Conservation (phyloP, 2,797 vertebrate genomes). For the Argya squamiceps region DNA sequence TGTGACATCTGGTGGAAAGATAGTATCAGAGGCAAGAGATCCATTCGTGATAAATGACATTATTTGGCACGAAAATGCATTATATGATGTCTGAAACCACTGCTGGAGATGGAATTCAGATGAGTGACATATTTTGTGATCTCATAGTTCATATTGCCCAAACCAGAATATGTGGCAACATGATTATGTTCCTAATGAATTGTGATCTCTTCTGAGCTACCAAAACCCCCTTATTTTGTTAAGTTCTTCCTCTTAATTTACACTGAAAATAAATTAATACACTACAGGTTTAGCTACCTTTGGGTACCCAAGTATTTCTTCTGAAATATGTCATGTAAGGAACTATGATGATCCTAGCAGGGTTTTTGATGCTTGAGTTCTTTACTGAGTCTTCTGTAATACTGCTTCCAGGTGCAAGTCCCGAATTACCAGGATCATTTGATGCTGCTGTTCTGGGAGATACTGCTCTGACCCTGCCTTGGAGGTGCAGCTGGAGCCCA, state of each 20-base stretch:
- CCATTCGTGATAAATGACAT: neutral
- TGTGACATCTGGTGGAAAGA: slow-evolving; percentile 71
- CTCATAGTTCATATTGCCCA: neutral
- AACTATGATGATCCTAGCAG: neutral
- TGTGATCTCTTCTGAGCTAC: neutral
- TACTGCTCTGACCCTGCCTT: neutral
- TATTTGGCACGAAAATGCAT: neutral
- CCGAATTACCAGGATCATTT: neutral
- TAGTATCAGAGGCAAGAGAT: neutral
- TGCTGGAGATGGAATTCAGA: neutral
- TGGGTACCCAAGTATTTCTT: neutral
- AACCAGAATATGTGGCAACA: neutral
- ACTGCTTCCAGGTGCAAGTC: neutral
- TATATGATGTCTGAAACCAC: neutral
- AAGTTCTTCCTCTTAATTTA: neutral
- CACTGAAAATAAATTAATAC: neutral
- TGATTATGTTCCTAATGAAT: neutral
- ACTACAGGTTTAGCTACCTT: neutral
- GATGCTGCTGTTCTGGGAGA: neutral
- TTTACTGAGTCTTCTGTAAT: neutral
- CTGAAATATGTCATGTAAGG: neutral
- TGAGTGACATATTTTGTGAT: neutral
- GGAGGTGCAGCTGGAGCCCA: neutral
- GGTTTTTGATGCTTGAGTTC: neutral
- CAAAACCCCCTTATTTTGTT: neutral